Conservation (phyloP, 2,888 invertebrate species). For the Coelopa pilipes region DNA sequence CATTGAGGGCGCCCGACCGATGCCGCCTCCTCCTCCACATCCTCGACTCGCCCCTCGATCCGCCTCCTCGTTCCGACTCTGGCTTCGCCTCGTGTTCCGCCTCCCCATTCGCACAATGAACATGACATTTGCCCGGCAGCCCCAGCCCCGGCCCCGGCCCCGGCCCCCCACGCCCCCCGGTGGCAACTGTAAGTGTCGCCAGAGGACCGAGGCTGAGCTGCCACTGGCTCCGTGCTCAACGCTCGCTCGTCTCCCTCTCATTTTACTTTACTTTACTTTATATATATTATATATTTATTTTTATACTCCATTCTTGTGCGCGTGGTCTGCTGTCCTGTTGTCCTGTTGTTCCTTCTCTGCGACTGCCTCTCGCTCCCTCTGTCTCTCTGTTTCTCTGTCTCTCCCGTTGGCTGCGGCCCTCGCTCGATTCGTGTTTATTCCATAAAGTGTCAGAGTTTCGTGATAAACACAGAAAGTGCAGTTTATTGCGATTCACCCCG, state of each 20-base stretch:
- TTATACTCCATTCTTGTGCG: not conserved
- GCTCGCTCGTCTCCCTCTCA: too few species aligned
- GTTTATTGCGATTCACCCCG: conserved; percentile 22
- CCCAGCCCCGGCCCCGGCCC: not conserved
- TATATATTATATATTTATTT: too few species aligned
- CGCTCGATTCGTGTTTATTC: conserved; percentile 6
- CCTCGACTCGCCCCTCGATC: too few species aligned
- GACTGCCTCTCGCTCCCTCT: conserved; percentile 1
- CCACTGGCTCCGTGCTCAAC: too few species aligned
- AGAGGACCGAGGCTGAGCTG: too few species aligned
- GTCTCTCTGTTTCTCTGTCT: not conserved
- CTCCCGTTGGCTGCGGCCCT: not conserved
- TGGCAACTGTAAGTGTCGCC: conserved; percentile 20
- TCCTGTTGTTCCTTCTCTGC: conserved; percentile 18
- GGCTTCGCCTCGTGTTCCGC: too few species aligned
- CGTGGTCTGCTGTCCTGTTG: not conserved
- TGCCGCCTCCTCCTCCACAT: too few species aligned
- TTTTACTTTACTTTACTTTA: too few species aligned
- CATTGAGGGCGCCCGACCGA: conserved; percentile 43
- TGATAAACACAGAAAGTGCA: conserved; percentile 20
- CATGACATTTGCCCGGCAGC: conserved; percentile 36
- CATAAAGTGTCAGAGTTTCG: conserved; percentile 11
- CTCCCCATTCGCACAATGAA: conserved; percentile 40
- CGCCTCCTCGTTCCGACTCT: too few species aligned
- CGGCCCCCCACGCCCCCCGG: not conserved